Conservation (phyloP, 2,113 vertebrate species). For the Enhydra lutris region DNA sequence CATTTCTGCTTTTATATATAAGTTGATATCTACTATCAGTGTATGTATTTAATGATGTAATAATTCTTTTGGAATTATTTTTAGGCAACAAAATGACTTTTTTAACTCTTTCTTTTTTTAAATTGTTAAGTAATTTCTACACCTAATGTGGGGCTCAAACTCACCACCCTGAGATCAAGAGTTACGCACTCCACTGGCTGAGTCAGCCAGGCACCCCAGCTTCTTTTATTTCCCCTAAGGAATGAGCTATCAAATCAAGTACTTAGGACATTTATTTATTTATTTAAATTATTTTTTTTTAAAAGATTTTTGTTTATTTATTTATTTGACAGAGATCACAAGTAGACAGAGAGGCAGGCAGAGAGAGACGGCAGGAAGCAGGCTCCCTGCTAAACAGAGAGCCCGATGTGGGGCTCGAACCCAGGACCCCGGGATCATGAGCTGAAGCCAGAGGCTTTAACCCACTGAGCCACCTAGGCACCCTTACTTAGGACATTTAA, state of each 20-base stretch:
- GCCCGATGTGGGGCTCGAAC: too few relatives aligned
- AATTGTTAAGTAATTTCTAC: neutral
- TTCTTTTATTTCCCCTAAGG: neutral
- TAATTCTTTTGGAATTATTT: neutral
- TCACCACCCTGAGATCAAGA: neutral
- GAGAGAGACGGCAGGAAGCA: too few relatives aligned
- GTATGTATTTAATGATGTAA: neutral
- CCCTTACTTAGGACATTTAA: neutral
- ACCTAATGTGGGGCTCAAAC: neutral
- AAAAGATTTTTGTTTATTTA: too few relatives aligned
- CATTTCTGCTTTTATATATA: neutral
- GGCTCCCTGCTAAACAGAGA: too few relatives aligned
- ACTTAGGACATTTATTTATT: neutral
- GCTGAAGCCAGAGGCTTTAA: too few relatives aligned
- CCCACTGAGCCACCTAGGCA: too few relatives aligned
- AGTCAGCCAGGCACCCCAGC: neutral
- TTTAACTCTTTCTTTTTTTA: neutral
- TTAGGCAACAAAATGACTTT: neutral
- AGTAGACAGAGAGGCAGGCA: too few relatives aligned
- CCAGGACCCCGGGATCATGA: too few relatives aligned
- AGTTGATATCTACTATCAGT: neutral
- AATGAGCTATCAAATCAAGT: neutral
- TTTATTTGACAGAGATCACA: too few relatives aligned
- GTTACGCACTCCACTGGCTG: neutral
- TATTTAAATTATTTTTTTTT: too few relatives aligned